phyloP scores from a whole-genome alignment of 2,888 invertebrate species.

The Melieria omissa region DNA sequence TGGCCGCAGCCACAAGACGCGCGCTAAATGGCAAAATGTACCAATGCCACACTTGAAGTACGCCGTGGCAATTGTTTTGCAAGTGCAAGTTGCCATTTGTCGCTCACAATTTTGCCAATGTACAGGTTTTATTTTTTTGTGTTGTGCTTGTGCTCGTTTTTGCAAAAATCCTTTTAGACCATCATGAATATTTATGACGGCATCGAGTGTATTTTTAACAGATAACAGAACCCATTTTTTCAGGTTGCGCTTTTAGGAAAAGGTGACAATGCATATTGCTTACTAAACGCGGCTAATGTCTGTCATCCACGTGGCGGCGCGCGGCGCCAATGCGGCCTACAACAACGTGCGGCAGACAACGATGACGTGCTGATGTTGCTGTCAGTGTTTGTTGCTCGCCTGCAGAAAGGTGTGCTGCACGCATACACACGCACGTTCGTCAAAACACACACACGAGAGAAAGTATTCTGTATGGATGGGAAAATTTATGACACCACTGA shows the following conservation, averaged over 20 bases:
- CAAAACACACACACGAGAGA: background rate
- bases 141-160: background rate
- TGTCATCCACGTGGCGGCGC: too few species aligned
- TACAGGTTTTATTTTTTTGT: too few species aligned
- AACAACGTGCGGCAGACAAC: too few species aligned
- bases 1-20: too few species aligned
- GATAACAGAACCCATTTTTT: constrained; percentile 4
- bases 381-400: background rate
- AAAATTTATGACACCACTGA: constrained; percentile 56
- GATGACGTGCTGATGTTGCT: background rate
- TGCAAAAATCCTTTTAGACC: constrained; percentile 8
- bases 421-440: background rate
- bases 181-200: constrained; percentile 58
- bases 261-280: constrained; percentile 22
- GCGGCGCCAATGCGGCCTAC: too few species aligned
- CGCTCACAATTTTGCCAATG: too few species aligned
- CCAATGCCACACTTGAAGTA: too few species aligned
- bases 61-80: too few species aligned
- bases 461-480: constrained; percentile 46
- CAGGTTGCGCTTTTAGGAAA: constrained; percentile 27
- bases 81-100: too few species aligned
- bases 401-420: background rate
- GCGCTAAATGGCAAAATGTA: too few species aligned
- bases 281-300: too few species aligned
- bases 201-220: constrained; percentile 38